These are phyloP conservation scores for Calidris pygmaea DNA, from an alignment of 2,113 vertebrate species.

Conservation along the genomic window DNA sequence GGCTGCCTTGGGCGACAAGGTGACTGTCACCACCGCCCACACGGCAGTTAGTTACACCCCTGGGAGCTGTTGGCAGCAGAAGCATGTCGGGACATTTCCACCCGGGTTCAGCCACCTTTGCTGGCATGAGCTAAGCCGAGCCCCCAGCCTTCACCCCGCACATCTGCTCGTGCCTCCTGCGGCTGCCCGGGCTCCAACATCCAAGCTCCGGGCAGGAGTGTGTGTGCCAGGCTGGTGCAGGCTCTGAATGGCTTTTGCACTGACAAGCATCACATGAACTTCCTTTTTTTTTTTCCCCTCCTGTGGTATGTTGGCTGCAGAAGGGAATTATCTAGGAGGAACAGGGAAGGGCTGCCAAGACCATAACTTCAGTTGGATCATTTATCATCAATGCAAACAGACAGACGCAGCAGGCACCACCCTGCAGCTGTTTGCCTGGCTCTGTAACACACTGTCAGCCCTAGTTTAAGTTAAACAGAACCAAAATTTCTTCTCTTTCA, in stretches of 20 bases:
- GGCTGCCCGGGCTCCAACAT: neutral
- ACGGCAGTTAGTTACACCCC: too few relatives aligned
- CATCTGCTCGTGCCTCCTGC: neutral
- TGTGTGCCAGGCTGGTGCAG: neutral
- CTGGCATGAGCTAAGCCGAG: neutral
- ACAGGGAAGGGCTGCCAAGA: neutral
- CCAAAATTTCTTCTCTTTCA: neutral
- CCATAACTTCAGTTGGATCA: neutral
- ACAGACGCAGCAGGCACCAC: neutral
- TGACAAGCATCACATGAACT: neutral
- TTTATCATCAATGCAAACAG: neutral
- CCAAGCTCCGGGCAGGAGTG: too few relatives aligned
- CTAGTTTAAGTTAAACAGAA: neutral
- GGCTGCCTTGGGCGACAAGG: too few relatives aligned
- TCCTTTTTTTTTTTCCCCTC: neutral
- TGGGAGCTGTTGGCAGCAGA: neutral
- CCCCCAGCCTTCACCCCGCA: neutral
- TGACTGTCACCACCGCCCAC: neutral
- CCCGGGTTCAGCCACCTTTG: neutral
- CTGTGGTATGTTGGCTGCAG: neutral
- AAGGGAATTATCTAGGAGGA: neutral
- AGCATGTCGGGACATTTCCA: too few relatives aligned
- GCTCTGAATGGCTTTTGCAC: neutral
- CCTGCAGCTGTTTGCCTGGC: neutral
- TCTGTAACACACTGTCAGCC: neutral